phyloP scores from a whole-genome alignment of 1,140 invertebrate genomes.

The Polypedilum vanderplanki region DNA sequence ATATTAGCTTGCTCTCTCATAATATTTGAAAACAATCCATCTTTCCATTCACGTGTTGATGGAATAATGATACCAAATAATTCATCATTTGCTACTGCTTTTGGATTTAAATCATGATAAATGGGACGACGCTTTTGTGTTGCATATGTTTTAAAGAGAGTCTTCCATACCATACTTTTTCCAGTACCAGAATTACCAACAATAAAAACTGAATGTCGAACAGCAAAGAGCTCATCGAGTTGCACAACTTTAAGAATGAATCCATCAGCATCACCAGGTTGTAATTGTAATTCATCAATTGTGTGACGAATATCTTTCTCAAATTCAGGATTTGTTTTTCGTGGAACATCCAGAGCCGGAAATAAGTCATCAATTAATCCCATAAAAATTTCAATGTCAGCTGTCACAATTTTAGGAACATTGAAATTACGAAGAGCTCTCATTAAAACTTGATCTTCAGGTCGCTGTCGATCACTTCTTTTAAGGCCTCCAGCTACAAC shows the following conservation, averaged over 20 bases:
- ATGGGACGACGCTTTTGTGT: constrained; percentile 84
- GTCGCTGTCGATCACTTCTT: constrained; percentile 83
- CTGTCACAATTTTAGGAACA: constrained; percentile 91
- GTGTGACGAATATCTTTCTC: constrained; percentile 91
- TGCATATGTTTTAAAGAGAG: constrained; percentile 82
- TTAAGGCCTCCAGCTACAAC: constrained; percentile 94
- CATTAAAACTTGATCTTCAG: constrained; percentile 97
- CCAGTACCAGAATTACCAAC: constrained; percentile 91
- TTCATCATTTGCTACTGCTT: constrained; percentile 95
- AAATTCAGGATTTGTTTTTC: constrained; percentile 89
- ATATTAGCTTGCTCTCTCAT: constrained; percentile 92
- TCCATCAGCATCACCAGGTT: constrained; percentile 94
- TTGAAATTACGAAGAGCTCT: constrained; percentile 93
- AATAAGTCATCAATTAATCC: constrained; percentile 93
- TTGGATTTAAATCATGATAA: constrained; percentile 89
- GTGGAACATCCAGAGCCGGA: constrained; percentile 83
- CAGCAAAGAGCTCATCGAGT: constrained; percentile 87
- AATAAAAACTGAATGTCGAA: constrained; percentile 93
- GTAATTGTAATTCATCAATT: constrained; percentile 76
- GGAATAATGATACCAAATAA: constrained; percentile 97
- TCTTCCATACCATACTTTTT: constrained; percentile 94
- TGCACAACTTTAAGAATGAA: constrained; percentile 95
- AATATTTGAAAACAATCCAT: constrained; percentile 88
- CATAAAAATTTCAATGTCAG: constrained; percentile 95
- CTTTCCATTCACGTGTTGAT: constrained; percentile 94